Evolutionary conservation across 2,797 vertebrate species (phyloP).

Genomic region (Galagoides demidoff): DNA sequence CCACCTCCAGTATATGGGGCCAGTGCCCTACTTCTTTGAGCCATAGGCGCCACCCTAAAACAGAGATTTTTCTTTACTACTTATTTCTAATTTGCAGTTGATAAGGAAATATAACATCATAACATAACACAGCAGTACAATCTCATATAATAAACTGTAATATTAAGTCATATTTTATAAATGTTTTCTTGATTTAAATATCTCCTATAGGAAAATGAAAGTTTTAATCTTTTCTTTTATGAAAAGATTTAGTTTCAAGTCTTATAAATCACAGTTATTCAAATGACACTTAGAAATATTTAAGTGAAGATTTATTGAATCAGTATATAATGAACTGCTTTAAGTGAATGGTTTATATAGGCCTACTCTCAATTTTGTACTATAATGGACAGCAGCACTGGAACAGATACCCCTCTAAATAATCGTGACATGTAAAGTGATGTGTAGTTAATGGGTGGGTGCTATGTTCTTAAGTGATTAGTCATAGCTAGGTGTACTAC

Average conservation of each 20-base stretch:
- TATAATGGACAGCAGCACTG: not conserved
- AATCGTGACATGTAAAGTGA: not conserved
- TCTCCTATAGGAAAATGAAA: not conserved
- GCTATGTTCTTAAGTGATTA: not conserved
- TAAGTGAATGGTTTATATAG: not conserved
- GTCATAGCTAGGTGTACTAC: not conserved
- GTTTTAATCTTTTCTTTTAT: conserved; percentile 14
- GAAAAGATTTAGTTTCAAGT: not conserved
- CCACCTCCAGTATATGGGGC: no score
- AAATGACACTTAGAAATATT: conserved; percentile 35
- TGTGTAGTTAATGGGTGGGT: not conserved
- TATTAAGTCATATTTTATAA: conserved; percentile 8
- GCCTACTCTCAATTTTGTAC: not conserved
- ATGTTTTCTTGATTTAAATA: conserved; percentile 20
- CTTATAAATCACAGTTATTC: conserved; percentile 10
- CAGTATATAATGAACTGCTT: conserved; percentile 9
- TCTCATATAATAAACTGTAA: not conserved
- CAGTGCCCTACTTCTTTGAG: no score
- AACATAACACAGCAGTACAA: not conserved
- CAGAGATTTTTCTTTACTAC: not conserved
- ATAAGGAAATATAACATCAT: not conserved
- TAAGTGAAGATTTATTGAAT: conserved; percentile 27
- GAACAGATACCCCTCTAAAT: not conserved
- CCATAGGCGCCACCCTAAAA: no score
- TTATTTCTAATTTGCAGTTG: not conserved